phyloP scores from a whole-genome alignment of 2,888 invertebrate species.

The Saturnia japonica region DNA sequence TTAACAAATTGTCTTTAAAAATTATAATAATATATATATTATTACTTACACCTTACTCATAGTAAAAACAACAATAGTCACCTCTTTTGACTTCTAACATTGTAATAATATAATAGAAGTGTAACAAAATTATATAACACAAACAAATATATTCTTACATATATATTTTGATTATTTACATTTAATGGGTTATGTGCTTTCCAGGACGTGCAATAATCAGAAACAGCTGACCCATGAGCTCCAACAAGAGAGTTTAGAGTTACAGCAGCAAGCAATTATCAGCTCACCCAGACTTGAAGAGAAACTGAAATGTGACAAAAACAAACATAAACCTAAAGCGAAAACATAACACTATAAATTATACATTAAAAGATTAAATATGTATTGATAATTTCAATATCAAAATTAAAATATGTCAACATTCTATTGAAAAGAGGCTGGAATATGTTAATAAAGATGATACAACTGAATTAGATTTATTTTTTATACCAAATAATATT shows the following conservation, averaged over 20 bases:
- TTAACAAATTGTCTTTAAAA: conserved; percentile 22
- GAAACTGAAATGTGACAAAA: conserved; percentile 48
- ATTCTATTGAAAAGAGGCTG: background rate
- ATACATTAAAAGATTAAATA: background rate
- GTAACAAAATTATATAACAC: conserved; percentile 45
- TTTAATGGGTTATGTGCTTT: conserved; percentile 21
- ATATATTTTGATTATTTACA: conserved; percentile 19
- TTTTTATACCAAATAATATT: background rate
- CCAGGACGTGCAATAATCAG: conserved; percentile 68
- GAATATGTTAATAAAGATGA: background rate
- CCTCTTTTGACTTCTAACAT: conserved; percentile 59
- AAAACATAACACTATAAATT: background rate
- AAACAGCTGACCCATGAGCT: conserved; percentile 68
- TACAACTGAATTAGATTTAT: background rate
- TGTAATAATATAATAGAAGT: conserved; percentile 46
- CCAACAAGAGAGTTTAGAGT: conserved; percentile 73
- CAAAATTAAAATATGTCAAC: conserved; percentile 2
- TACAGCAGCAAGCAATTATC: conserved; percentile 73
- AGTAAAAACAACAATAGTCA: conserved; percentile 58
- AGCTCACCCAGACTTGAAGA: conserved; percentile 65
- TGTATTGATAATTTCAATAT: background rate
- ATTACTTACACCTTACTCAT: conserved; percentile 26
- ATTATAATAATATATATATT: conserved; percentile 3
- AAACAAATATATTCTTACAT: conserved; percentile 21
- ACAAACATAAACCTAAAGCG: conserved; percentile 20